phyloP scores from a whole-genome alignment of 2,113 vertebrate species.

The Myiagra hebetior region DNA sequence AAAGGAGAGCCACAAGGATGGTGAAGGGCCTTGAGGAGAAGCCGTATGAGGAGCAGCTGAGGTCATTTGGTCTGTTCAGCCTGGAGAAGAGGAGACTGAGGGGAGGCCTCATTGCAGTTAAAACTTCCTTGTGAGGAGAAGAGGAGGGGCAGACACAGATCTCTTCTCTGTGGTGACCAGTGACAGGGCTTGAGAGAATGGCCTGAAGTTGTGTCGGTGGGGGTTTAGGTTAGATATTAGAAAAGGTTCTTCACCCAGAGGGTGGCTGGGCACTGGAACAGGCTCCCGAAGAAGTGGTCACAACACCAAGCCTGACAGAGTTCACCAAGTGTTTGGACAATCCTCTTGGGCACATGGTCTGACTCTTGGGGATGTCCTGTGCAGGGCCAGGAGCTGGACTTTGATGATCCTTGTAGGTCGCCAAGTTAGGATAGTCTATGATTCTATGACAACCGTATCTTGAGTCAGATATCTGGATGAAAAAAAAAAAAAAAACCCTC shows the following conservation, averaged over 20 bases:
- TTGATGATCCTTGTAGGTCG: neutral
- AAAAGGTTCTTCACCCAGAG: neutral
- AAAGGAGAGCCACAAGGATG: neutral
- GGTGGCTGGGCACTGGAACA: neutral
- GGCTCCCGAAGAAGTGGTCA: neutral
- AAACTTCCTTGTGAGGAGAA: accelerated
- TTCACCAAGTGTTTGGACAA: neutral
- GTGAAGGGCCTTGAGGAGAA: neutral
- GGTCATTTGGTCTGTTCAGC: neutral
- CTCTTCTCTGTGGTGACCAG: neutral
- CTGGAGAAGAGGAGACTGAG: neutral
- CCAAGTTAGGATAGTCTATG: neutral
- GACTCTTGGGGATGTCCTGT: neutral
- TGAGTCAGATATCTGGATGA: neutral
- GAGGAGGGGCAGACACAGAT: neutral
- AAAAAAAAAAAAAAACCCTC: too few species aligned
- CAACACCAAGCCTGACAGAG: neutral
- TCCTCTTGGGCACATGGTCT: too few species aligned
- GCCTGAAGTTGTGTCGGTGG: neutral
- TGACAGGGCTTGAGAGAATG: accelerated
- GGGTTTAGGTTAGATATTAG: neutral
- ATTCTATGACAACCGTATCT: neutral
- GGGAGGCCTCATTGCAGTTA: neutral
- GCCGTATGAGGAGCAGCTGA: accelerated
- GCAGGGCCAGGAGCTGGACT: neutral